Evolutionary conservation across 1,140 invertebrate species (phyloP), one percentile per base, ranked within the genome.

Genomic region (Ditylenchus dipsaci): DNA sequence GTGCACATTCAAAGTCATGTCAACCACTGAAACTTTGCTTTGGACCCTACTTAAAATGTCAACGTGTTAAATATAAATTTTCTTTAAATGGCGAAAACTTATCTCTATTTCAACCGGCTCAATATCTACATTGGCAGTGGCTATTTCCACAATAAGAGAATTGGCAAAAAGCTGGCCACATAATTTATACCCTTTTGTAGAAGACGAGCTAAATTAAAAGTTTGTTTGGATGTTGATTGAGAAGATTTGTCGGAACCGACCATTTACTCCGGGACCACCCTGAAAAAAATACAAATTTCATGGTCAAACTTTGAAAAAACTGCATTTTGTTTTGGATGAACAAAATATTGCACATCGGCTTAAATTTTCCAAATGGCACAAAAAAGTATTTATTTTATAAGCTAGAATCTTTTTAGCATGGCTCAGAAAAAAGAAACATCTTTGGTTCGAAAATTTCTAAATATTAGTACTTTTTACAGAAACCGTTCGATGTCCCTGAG

Each of bases 161-260:
- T 78, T 57, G 3, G 66, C 73, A 75, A 49, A 33, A 78, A 57
- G 5, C 30, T 63, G 33, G 76, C 66, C 21, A 76, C 65, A 63
- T 78, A 76, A 33, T 76, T 65, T 29, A 76, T 47, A 1, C 75
- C 75, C 29, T 69, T 65, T 26, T 73, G 76, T 0, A 72, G 70
- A 21, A 76, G 42, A 11, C 33, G 33, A 38, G 33, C 33, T 38
- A 38, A 38, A 38, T 11, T 38, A 5, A 38, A 38, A n/a, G n/a
- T 38, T 38, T 11, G 11, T 11, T 38, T 38, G 33, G 3, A 38
- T 38, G 33, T 38, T 38, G 33, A 11, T 11, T 5, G 33, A 38
- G 11, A 38, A 38, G 11, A 38, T 38, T 3, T 5, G 33, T 5
- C 3, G 11, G 33, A 38, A 38, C 15, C 76, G 64, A 1, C 71